Base-by-base conservation (phyloP, 1,140 invertebrate species). In the Caenorhabditis briggsae region DNA sequence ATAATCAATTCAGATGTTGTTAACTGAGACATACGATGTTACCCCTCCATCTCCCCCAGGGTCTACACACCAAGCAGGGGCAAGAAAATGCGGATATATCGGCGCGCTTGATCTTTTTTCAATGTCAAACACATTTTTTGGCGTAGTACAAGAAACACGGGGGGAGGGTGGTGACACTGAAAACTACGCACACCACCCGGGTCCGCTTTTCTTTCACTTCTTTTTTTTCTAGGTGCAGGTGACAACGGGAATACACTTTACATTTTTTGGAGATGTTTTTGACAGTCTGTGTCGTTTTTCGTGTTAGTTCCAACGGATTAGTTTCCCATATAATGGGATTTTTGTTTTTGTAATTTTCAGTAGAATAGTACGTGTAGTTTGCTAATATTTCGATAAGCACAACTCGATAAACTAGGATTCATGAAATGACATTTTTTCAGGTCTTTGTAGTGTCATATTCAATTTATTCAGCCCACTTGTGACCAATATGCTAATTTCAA, bases 71-170 rank as follows among this genome's bases (percentile, higher is more conserved):
- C 18, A 50, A 70, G 46, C 64, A 43, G n/a, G 33, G 33, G 46
- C 70, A 78, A 78, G 65, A 46, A 58, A 70, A 70, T 46, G 70
- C 70, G 70, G 70, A 78, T 78, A 78, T 78, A 78, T 78, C 70
- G 70, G 70, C 70, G 43, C 46, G 70, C 46, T 78, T 78, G 70
- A 78, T 78, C 70, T 78, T 78, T 33, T 78, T 78, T 78, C 70
- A 78, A 78, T 78, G 70, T 78, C 70, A 78, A 78, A 78, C 70
- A 78, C 70, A 43, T 78, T 78, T 78, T 78, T 78, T 78, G 70
- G 70, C 46, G 70, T 78, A 78, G 20, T 25, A 46, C 12, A 41
- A 78, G n/a, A 33, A 33, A 33, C 33, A 33, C 33, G 33, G 33
- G 33, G 33, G 33, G 33, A 33, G 70, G 70, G 70, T 78, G 70